A percentile compares a stretch with the other conserved stretches of the same genome.
Evolutionary conservation across 35 echinoderm and acorn worm genomes (phyloP).

Genomic region (Ophioderma brevispina): DNA sequence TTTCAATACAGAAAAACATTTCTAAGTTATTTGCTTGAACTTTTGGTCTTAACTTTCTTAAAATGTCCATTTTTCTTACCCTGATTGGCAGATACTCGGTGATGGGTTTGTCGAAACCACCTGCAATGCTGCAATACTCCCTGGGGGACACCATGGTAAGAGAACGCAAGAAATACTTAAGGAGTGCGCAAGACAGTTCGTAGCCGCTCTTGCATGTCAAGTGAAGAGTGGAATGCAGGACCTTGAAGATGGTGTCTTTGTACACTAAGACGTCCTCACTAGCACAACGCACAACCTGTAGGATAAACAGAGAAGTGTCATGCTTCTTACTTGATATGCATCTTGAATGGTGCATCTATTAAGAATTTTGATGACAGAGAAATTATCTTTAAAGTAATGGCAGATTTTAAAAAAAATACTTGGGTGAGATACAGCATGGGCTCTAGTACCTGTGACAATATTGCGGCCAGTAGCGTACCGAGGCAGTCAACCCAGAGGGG

Average conservation of each 20-base stretch:
- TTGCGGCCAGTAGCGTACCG: too few relatives aligned
- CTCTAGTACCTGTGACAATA: too few relatives aligned
- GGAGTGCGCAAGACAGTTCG: constrained; percentile 62
- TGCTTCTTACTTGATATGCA: too few relatives aligned
- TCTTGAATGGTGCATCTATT: too few relatives aligned
- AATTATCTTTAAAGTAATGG: too few relatives aligned
- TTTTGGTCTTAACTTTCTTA: too few relatives aligned
- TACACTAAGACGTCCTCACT: constrained; percentile 72
- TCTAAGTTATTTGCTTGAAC: too few relatives aligned
- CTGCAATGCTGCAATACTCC: constrained; percentile 85
- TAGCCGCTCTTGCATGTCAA: constrained; percentile 89
- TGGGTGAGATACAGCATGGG: too few relatives aligned
- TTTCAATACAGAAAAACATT: too few relatives aligned
- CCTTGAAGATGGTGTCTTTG: constrained; percentile 62
- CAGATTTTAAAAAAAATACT: too few relatives aligned
- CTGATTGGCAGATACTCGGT: constrained; percentile 95
- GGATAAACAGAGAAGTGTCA: neutral
- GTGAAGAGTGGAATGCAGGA: constrained; percentile 82
- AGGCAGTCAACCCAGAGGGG: too few relatives aligned
- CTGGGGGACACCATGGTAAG: constrained; percentile 62
- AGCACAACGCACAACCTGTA: constrained; percentile 67
- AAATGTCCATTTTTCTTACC: constrained; percentile 54
- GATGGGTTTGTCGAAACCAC: constrained; percentile 74
- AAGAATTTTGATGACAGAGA: too few relatives aligned
- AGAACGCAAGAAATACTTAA: constrained; percentile 70